These are phyloP conservation scores for Teinopalpus imperialis DNA, from an alignment of 2,888 invertebrate genomes.

Conservation along the genomic window DNA sequence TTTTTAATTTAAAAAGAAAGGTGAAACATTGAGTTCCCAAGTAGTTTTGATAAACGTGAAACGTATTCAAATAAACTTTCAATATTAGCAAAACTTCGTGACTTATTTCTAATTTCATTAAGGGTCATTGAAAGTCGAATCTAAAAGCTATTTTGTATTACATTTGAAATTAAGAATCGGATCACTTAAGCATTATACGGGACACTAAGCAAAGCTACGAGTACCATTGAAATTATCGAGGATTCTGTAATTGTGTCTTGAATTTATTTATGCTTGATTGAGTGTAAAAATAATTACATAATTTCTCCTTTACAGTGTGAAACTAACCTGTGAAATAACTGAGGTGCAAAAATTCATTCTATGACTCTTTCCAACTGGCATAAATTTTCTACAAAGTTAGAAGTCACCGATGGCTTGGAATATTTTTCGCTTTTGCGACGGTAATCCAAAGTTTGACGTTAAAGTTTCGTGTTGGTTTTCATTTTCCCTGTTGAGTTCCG, in stretches of 20 bases:
- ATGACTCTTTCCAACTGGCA: too few relatives aligned
- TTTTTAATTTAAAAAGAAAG: too few relatives aligned
- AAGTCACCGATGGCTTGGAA: conserved; percentile 9
- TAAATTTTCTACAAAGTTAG: not conserved
- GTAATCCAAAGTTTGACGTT: not conserved
- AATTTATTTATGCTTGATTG: conserved; percentile 1
- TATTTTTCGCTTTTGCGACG: conserved; percentile 9
- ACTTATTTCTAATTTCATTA: too few relatives aligned
- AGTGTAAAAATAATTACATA: conserved; percentile 10
- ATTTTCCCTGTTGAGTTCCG: conserved; percentile 6
- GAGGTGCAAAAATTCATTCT: not conserved
- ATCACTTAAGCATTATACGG: conserved; percentile 2
- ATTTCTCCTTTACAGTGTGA: not conserved
- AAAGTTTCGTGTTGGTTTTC: conserved; percentile 6
- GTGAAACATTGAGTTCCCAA: too few relatives aligned
- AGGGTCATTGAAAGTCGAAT: too few relatives aligned
- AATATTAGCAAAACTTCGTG: too few relatives aligned
- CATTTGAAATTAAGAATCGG: conserved; percentile 2
- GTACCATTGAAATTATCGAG: not conserved
- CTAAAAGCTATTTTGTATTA: too few relatives aligned
- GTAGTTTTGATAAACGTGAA: too few relatives aligned
- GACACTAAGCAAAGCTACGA: conserved; percentile 7
- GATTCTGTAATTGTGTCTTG: not conserved
- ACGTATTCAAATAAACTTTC: too few relatives aligned
- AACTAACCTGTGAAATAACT: conserved; percentile 1